Conservation (phyloP, 1,140 invertebrate genomes). For the Steinernema khuongi region DNA sequence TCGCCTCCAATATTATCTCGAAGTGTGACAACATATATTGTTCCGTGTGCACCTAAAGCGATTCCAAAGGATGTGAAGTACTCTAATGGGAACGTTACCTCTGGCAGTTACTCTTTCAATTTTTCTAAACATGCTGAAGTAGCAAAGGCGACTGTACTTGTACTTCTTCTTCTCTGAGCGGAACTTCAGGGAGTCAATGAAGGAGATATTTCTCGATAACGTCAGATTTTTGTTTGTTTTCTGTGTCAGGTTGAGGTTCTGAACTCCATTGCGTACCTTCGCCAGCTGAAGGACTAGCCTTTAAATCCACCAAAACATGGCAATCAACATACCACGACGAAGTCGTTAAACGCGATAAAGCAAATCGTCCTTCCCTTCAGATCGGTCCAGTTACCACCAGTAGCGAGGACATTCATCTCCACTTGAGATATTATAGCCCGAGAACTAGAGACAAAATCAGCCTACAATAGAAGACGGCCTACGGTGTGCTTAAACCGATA, state of each 20-base stretch:
- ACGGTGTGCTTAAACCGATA: neutral
- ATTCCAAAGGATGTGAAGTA: neutral
- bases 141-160: neutral
- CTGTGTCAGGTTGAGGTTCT: neutral
- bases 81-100: neutral
- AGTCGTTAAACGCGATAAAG: conserved; percentile 31
- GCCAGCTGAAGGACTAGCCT: conserved; percentile 10
- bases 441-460: conserved; percentile 23
- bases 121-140: neutral
- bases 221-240: neutral
- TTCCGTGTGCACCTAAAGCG: neutral
- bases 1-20: conserved; percentile 4
- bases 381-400: conserved; percentile 13
- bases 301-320: neutral
- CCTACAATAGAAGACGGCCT: conserved; percentile 20
- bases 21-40: neutral
- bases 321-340: conserved; percentile 31
- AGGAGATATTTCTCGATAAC: neutral
- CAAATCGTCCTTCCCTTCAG: conserved; percentile 18
- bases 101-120: neutral
- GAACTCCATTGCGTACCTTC: neutral
- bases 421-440: conserved; percentile 27
- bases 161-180: neutral
- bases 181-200: neutral
- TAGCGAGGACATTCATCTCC: conserved; percentile 20